phyloP scores from a whole-genome alignment of 2,888 invertebrate species.

The Masnerella sp. region DNA sequence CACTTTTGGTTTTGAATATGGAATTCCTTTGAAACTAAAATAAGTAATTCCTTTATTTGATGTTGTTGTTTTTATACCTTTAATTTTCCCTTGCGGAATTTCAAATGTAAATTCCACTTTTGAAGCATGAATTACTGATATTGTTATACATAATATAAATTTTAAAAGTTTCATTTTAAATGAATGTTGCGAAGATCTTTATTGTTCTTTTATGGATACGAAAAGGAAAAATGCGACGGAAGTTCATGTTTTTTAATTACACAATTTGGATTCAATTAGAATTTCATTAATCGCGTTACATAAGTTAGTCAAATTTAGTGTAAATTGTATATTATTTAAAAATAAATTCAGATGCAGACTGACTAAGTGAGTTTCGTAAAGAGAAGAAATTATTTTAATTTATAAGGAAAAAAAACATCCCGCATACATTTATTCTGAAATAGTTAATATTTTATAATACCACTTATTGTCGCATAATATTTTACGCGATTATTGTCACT shows the following conservation, averaged over 20 bases:
- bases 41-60: constrained; percentile 61
- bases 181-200: background rate
- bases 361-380: too few relatives aligned
- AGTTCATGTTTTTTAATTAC: background rate
- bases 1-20: constrained; percentile 70
- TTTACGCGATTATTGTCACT: too few relatives aligned
- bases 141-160: constrained; percentile 5
- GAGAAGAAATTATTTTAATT: too few relatives aligned
- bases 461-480: too few relatives aligned
- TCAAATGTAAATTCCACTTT: constrained; percentile 66
- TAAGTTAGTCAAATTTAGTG: too few relatives aligned
- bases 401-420: too few relatives aligned
- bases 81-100: constrained; percentile 69
- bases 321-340: too few relatives aligned
- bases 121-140: constrained; percentile 23
- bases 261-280: background rate
- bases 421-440: too few relatives aligned
- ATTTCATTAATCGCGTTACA: too few relatives aligned
- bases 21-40: constrained; percentile 73
- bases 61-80: constrained; percentile 68
- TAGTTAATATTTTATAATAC: too few relatives aligned
- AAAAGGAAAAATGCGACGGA: background rate
- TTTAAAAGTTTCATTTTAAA: constrained; percentile 15
- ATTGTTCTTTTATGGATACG: background rate
- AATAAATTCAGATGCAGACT: too few relatives aligned